Evolutionary conservation across 2,113 vertebrate genomes (phyloP).

Genomic region (Apodemus speciosus): DNA sequence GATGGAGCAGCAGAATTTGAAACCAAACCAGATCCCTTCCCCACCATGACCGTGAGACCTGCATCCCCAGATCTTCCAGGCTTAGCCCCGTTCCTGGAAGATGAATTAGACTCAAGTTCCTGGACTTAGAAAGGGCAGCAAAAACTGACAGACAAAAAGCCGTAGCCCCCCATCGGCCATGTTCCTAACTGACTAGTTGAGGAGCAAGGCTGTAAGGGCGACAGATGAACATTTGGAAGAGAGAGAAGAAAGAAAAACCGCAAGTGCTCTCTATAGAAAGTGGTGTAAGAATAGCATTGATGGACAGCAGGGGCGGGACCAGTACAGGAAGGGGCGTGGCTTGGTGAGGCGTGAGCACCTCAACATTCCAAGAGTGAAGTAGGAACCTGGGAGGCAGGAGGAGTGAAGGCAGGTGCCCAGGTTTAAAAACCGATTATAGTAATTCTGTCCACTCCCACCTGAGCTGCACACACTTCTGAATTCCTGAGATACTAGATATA

Average conservation of each 20-base stretch:
- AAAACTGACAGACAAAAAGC: neutral
- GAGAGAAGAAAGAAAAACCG: neutral
- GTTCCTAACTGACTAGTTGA: neutral
- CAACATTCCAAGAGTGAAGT: neutral
- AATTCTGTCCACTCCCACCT: neutral
- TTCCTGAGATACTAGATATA: neutral
- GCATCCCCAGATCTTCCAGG: neutral
- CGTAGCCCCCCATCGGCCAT: neutral
- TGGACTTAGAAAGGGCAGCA: slow-evolving; percentile 13
- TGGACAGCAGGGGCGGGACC: neutral
- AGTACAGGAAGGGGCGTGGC: neutral
- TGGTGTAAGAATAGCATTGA: neutral
- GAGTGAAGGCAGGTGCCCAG: neutral
- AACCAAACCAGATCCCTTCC: slow-evolving; percentile 24
- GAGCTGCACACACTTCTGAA: neutral
- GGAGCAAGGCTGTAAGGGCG: neutral
- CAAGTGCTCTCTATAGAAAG: neutral
- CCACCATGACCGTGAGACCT: neutral
- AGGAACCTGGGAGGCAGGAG: neutral
- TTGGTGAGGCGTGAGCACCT: neutral
- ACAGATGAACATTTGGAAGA: neutral
- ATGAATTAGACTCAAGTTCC: neutral
- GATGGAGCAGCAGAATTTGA: slow-evolving; percentile 75
- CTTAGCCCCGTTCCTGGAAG: neutral
- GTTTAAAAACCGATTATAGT: neutral